Percentiles rank a stretch among this genome's conserved stretches.
phyloP scores from a whole-genome alignment of 2,888 invertebrate genomes.

The Euclidia mi region DNA sequence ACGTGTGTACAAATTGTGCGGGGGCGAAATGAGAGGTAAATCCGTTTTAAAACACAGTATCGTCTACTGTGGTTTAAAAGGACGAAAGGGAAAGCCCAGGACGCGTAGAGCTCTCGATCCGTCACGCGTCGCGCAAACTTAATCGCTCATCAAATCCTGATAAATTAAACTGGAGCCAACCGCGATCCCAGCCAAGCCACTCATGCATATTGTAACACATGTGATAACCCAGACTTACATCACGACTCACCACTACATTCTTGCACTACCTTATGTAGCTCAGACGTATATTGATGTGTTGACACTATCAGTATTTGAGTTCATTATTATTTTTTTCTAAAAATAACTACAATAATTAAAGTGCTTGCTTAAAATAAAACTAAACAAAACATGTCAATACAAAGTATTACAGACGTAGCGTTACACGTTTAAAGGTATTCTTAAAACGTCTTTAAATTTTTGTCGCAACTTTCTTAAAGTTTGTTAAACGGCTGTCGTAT shows the following conservation, averaged over 20 bases:
- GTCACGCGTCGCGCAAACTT: constrained; percentile 86
- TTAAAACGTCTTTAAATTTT: background rate
- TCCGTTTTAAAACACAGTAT: constrained; percentile 84
- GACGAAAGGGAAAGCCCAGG: constrained; percentile 68
- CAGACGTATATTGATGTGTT: constrained; percentile 20
- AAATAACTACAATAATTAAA: too few species aligned
- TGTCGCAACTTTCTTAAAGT: constrained; percentile 35
- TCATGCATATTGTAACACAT: constrained; percentile 72
- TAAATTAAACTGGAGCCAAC: constrained; percentile 84
- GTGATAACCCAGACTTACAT: constrained; percentile 57
- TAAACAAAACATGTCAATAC: too few species aligned
- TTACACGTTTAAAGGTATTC: constrained; percentile 1
- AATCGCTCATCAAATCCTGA: constrained; percentile 89
- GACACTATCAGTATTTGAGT: constrained; percentile 3
- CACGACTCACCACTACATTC: constrained; percentile 33
- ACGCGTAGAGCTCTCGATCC: constrained; percentile 82
- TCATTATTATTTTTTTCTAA: too few species aligned
- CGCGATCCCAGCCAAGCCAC: constrained; percentile 76
- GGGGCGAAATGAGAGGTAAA: constrained; percentile 81
- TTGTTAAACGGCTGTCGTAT: constrained; percentile 54
- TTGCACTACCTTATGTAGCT: constrained; percentile 31
- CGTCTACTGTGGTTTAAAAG: too few species aligned
- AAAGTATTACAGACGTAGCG: too few species aligned
- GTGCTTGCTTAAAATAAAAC: too few species aligned
- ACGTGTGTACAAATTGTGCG: constrained; percentile 82